Conservation (phyloP, 2,888 invertebrate genomes). For the Eristalis tenax region DNA sequence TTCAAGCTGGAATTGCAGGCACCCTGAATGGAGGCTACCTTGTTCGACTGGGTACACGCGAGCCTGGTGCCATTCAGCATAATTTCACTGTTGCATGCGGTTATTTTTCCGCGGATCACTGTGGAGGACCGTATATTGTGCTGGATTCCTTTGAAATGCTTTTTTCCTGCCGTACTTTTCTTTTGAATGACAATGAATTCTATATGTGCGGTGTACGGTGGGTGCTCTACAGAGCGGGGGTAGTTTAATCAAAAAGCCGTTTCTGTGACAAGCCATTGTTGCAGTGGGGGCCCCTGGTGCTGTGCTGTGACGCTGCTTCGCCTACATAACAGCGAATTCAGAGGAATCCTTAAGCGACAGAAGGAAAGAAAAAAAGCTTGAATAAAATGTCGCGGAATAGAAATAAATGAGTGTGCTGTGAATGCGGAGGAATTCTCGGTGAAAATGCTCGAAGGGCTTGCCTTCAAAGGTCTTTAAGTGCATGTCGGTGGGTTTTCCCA, state of each 20-base stretch:
- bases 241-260: conserved; percentile 1
- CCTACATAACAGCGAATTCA: background rate
- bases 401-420: background rate
- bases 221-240: background rate
- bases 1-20: background rate
- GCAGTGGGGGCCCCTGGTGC: background rate
- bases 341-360: background rate
- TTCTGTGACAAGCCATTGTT: background rate
- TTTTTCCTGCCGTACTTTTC: background rate
- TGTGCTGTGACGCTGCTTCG: background rate
- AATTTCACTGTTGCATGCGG: conserved; percentile 4
- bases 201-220: background rate
- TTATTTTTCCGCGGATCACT: background rate
- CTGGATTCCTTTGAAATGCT: conserved; percentile 3
- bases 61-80: background rate
- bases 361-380: background rate
- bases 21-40: background rate
- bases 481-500: background rate
- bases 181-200: background rate
- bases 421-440: background rate
- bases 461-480: background rate
- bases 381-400: background rate
- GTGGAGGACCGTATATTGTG: background rate
- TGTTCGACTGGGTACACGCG: background rate
- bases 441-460: background rate